Evolutionary conservation across 2,113 vertebrate species (phyloP), one percentile per base, ranked within the genome.

Genomic region (Elgaria multicarinata): DNA sequence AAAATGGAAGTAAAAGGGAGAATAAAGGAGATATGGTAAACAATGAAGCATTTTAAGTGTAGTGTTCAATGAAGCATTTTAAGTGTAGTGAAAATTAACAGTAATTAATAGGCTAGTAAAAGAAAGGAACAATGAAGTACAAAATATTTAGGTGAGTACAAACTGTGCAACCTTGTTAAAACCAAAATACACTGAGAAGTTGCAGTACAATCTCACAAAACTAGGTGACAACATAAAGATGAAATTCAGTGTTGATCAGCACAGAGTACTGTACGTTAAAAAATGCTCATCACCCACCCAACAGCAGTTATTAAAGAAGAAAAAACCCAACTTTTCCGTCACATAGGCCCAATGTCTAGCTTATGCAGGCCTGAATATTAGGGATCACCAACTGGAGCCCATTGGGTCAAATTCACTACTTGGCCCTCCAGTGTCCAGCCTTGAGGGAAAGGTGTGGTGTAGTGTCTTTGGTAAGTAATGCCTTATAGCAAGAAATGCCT

Each of bases 21-120:
- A 28, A n/a, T 77, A 46, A 77, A 87, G 39, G 28, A 42, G 31
- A 28, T 36, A 53, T 16, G 31, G 31, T 6, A 67, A 36, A 53
- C 26, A 79, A 79, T 28, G 33, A n/a, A 7, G 22, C 3, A 22
- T 67, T 67, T 66, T 24, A 87, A 46, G 6, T 67, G 20, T 67
- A 26, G 10, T 26, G 13, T 50, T 28, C 58, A 24, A n/a, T n/a
- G n/a, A n/a, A n/a, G n/a, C n/a, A n/a, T n/a, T n/a, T 62, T 14
- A 24, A 78, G 18, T 22, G n/a, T n/a, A n/a, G n/a, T n/a, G 39
- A 87, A 86, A 33, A 77, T 77, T 87, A 77, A 46, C 39, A 87
- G 64, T 86, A 86, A 77, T 66, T 66, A 62, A 77, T 76, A 76
- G 33, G 64, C 36, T 22, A 22, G 42, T 66, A 66, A 66, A 66